Evolutionary conservation across 1,140 invertebrate species (phyloP).

Genomic region (Zaprionus kolodkinae): DNA sequence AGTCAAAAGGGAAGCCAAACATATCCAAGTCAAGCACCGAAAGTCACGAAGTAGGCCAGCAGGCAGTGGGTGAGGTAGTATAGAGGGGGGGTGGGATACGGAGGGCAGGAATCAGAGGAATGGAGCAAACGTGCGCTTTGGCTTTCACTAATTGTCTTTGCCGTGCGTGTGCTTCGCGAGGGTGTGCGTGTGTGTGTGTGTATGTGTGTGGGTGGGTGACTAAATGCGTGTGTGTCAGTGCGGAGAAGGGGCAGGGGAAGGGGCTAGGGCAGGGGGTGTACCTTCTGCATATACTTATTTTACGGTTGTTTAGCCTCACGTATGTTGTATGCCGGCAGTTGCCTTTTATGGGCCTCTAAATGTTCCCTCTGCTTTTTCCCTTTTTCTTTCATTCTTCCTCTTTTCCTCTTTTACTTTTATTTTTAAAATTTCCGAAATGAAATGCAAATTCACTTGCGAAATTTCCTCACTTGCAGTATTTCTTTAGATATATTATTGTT

Average conservation of each 20-base stretch:
- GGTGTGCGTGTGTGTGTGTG: constrained; percentile 14
- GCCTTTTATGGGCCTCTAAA: constrained; percentile 68
- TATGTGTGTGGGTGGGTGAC: too few species aligned
- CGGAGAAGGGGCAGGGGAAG: not conserved
- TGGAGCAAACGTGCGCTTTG: constrained; percentile 55
- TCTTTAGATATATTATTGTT: constrained; percentile 16
- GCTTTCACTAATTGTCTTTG: constrained; percentile 78
- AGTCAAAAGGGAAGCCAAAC: constrained; percentile 59
- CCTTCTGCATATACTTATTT: constrained; percentile 75
- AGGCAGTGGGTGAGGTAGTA: not conserved
- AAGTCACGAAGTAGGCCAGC: constrained; percentile 66
- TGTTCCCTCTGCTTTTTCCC: constrained; percentile 26
- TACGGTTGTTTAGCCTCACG: constrained; percentile 78
- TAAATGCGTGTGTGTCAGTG: constrained; percentile 10
- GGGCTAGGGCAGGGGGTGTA: constrained; percentile 4
- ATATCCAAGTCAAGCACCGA: constrained; percentile 63
- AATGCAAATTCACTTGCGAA: constrained; percentile 59
- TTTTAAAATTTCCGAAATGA: constrained; percentile 52
- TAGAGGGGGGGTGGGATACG: not conserved
- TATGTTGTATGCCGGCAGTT: constrained; percentile 72
- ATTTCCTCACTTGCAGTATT: constrained; percentile 8
- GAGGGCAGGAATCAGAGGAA: not conserved
- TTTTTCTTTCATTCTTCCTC: constrained; percentile 21
- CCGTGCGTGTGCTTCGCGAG: constrained; percentile 53
- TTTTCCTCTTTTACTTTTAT: constrained; percentile 42